Percentiles rank a stretch among this genome's conserved stretches.
phyloP scores from a whole-genome alignment of 1,140 invertebrate genomes.

The Trinorchestia longiramus region DNA sequence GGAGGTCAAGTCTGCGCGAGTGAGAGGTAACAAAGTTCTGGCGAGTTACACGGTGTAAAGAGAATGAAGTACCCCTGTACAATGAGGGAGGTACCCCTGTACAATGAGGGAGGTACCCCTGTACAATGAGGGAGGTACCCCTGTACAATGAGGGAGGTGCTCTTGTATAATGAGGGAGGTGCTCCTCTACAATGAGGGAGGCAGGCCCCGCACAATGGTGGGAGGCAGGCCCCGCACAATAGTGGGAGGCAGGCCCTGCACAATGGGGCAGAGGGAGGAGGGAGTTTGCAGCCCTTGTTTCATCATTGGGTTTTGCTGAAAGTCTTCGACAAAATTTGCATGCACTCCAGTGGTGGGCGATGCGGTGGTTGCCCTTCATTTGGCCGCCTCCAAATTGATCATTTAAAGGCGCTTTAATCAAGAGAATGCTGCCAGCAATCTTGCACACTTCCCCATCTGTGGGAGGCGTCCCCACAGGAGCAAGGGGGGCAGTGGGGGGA shows the following conservation, averaged over 20 bases:
- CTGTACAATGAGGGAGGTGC: too few relatives aligned
- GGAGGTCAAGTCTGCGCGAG: too few relatives aligned
- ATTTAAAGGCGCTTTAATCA: conserved; percentile 21
- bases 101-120: too few relatives aligned
- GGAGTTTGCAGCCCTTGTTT: neutral
- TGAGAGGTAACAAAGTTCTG: too few relatives aligned
- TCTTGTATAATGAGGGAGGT: too few relatives aligned
- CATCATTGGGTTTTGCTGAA: neutral
- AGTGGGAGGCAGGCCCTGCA: neutral
- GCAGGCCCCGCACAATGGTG: neutral
- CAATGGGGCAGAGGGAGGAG: neutral
- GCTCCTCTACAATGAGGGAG: too few relatives aligned
- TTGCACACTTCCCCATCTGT: neutral
- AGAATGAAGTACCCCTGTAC: too few relatives aligned
- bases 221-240: neutral
- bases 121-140: too few relatives aligned
- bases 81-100: too few relatives aligned
- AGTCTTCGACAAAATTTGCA: neutral
- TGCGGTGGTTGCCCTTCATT: neutral
- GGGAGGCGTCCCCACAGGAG: neutral
- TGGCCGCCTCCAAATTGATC: neutral
- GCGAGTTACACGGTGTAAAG: too few relatives aligned
- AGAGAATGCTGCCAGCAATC: neutral
- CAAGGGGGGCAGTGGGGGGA: neutral
- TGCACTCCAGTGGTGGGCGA: neutral